Conservation (phyloP, 2,888 invertebrate species). For the Dusona sp. region DNA sequence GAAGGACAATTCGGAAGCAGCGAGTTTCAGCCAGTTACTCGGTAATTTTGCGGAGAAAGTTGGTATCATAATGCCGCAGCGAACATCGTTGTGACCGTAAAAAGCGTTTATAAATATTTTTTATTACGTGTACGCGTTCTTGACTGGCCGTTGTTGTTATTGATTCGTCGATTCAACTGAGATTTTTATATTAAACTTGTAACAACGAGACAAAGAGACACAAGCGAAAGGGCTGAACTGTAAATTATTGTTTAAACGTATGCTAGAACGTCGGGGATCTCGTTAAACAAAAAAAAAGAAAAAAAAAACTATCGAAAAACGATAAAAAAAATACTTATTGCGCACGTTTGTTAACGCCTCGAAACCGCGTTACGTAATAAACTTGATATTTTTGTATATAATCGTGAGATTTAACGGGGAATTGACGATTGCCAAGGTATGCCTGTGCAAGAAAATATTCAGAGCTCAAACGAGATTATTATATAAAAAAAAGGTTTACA, state of each 20-base stretch:
- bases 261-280: conserved; percentile 15
- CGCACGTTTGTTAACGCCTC: conserved; percentile 65
- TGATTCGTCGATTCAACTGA: conserved; percentile 74
- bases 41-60: conserved; percentile 87
- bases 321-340: conserved; percentile 60
- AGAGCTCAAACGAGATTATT: conserved; percentile 57
- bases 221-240: conserved; percentile 63
- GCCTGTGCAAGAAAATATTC: conserved; percentile 60
- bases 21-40: conserved; percentile 85
- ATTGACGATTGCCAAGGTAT: conserved; percentile 64
- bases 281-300: conserved; percentile 12
- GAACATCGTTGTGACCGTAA: conserved; percentile 82
- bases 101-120: conserved; percentile 14
- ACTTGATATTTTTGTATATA: conserved; percentile 84
- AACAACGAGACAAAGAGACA: conserved; percentile 52
- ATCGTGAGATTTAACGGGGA: conserved; percentile 64
- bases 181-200: conserved; percentile 71
- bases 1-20: conserved; percentile 85
- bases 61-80: conserved; percentile 84
- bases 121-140: conserved; percentile 52
- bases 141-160: conserved; percentile 69
- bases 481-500: conserved; percentile 16
- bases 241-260: conserved; percentile 79
- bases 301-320: conserved; percentile 6
- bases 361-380: conserved; percentile 77